A percentile compares a stretch with the other conserved stretches of the same genome.
Conservation (phyloP, 2,888 invertebrate species). For the Drosophila kanekoi region DNA sequence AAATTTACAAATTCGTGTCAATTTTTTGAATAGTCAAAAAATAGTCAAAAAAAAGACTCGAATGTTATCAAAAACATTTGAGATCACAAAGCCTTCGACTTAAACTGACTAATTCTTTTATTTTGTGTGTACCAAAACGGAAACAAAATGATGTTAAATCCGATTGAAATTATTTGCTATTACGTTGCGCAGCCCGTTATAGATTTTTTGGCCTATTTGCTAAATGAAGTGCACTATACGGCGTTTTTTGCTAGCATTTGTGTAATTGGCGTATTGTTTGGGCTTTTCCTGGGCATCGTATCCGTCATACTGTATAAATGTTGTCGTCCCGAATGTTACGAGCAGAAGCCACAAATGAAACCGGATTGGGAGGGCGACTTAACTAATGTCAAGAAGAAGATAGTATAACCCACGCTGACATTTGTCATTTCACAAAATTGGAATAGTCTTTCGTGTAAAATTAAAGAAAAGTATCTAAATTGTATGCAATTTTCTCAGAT, state of each 20-base stretch:
- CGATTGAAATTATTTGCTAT: conserved; percentile 51
- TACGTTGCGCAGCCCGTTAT: conserved; percentile 47
- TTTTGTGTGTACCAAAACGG: neutral
- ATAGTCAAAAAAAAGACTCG: neutral
- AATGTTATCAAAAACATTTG: neutral
- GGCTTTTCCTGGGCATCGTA: conserved; percentile 39
- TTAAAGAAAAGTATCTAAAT: neutral
- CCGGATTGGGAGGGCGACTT: neutral
- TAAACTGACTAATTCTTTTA: too few relatives aligned
- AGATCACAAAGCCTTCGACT: neutral
- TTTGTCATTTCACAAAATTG: too few relatives aligned
- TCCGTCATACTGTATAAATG: conserved; percentile 47
- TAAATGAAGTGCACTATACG: conserved; percentile 39
- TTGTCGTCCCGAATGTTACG: neutral
- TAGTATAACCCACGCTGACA: conserved; percentile 1
- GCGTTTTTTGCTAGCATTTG: conserved; percentile 26
- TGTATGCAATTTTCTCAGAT: neutral
- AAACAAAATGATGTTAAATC: conserved; percentile 47
- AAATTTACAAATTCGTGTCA: neutral
- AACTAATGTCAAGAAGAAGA: neutral
- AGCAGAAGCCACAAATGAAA: neutral
- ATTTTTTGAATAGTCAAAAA: conserved; percentile 2
- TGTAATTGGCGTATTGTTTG: conserved; percentile 41
- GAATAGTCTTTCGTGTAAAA: neutral
- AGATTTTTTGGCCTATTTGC: conserved; percentile 42